phyloP scores from a whole-genome alignment of 1,140 invertebrate species.

The Dolichoris vasculosae region DNA sequence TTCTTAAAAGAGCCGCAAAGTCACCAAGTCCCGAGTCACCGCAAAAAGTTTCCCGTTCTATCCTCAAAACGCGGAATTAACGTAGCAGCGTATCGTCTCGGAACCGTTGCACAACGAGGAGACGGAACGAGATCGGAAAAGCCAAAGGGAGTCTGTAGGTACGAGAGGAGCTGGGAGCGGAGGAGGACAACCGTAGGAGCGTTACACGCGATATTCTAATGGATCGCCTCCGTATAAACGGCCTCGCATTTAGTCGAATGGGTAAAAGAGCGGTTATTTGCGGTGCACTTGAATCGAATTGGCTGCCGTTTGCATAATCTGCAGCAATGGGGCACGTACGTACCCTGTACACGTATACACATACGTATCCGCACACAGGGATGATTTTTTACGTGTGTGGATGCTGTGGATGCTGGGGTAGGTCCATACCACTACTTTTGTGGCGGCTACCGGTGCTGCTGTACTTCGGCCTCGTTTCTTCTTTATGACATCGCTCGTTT shows the following conservation, averaged over 20 bases:
- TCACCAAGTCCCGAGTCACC: neutral
- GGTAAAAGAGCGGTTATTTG: constrained; percentile 73
- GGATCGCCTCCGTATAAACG: constrained; percentile 61
- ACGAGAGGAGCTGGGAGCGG: neutral
- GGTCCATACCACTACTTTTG: neutral
- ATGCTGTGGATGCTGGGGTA: neutral
- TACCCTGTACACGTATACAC: constrained; percentile 38
- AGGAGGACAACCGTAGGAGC: neutral
- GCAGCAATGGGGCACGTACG: constrained; percentile 58
- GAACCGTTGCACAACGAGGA: neutral
- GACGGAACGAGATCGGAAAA: neutral
- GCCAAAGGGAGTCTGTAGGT: neutral
- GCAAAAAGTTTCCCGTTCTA: neutral
- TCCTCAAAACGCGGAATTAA: constrained; percentile 3
- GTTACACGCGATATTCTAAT: constrained; percentile 68
- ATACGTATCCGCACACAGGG: constrained; percentile 31
- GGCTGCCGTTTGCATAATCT: constrained; percentile 73
- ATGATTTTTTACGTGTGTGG: constrained; percentile 48
- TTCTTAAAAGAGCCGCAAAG: neutral
- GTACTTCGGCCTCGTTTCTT: constrained; percentile 9
- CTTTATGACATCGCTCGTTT: constrained; percentile 1
- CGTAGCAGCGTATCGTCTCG: neutral
- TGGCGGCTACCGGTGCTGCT: neutral
- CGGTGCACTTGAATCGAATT: constrained; percentile 73
- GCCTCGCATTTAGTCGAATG: constrained; percentile 67